Conservation (phyloP, 2,797 vertebrate species). For the Squalus acanthias region DNA sequence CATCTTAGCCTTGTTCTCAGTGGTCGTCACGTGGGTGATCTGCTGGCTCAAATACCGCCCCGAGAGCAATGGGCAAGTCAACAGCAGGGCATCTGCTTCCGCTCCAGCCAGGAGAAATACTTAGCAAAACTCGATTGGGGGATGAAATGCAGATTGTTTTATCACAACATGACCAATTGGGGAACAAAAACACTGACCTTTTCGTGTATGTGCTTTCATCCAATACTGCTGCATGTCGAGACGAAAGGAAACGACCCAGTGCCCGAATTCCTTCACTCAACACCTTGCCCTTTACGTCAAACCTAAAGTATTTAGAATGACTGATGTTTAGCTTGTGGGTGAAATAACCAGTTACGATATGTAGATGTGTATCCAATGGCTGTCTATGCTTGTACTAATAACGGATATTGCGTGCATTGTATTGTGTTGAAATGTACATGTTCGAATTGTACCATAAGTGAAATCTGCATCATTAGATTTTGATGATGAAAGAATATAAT, state of each 20-base stretch:
- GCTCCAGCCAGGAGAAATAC: slow-evolving; percentile 61
- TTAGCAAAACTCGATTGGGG: background rate
- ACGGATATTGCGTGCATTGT: slow-evolving; percentile 22
- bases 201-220: background rate
- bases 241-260: background rate
- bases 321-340: background rate
- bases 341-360: background rate
- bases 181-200: background rate
- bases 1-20: slow-evolving; percentile 85
- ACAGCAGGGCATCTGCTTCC: slow-evolving; percentile 57
- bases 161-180: background rate
- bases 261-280: background rate
- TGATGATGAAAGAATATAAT: background rate
- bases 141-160: background rate
- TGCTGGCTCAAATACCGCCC: slow-evolving; percentile 89
- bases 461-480: slow-evolving; percentile 23
- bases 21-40: slow-evolving; percentile 86
- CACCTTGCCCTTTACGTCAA: background rate
- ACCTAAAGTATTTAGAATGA: slow-evolving; percentile 19
- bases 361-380: slow-evolving; percentile 20
- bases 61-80: slow-evolving; percentile 53
- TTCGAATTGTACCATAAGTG: slow-evolving; percentile 13
- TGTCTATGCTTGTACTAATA: background rate
- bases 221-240: background rate
- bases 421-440: slow-evolving; percentile 21